Conservation (phyloP, 2,888 invertebrate genomes). For the Drosophila vallismaia region DNA sequence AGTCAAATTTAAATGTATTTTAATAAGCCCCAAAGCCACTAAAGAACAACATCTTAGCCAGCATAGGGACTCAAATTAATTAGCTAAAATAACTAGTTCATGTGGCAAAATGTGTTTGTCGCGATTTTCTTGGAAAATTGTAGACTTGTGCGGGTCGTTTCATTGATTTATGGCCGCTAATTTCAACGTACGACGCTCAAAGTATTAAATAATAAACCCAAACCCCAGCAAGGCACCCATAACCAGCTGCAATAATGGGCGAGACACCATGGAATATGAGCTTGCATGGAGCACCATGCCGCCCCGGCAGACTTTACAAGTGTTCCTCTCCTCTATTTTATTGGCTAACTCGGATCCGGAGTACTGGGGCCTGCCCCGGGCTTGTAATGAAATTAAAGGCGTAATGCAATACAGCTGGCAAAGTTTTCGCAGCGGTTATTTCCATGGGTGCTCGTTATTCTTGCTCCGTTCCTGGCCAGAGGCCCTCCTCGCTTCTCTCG, state of each 20-base stretch:
- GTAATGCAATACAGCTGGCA: constrained; percentile 75
- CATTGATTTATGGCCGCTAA: constrained; percentile 76
- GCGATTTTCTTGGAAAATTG: constrained; percentile 59
- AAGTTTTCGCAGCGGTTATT: constrained; percentile 72
- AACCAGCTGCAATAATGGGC: constrained; percentile 55
- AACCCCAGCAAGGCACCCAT: constrained; percentile 37
- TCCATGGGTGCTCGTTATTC: constrained; percentile 54
- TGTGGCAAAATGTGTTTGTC: constrained; percentile 51
- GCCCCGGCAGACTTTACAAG: constrained; percentile 61
- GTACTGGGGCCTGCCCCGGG: constrained; percentile 14
- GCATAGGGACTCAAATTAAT: constrained; percentile 50
- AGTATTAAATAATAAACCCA: constrained; percentile 76
- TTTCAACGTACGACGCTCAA: constrained; percentile 73
- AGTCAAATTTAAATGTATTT: too few relatives aligned
- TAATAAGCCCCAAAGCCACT: too few relatives aligned
- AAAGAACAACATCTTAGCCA: neutral
- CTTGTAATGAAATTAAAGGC: constrained; percentile 74
- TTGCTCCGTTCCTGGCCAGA: constrained; percentile 20
- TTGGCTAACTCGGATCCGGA: constrained; percentile 42
- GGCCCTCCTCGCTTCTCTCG: constrained; percentile 38
- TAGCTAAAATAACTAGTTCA: constrained; percentile 49
- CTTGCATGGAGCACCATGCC: constrained; percentile 6
- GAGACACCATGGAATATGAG: constrained; percentile 67
- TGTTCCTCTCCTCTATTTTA: constrained; percentile 70
- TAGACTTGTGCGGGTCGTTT: constrained; percentile 74